phyloP scores from a whole-genome alignment of 2,113 vertebrate species.

The Gymnocephalus cernua region DNA sequence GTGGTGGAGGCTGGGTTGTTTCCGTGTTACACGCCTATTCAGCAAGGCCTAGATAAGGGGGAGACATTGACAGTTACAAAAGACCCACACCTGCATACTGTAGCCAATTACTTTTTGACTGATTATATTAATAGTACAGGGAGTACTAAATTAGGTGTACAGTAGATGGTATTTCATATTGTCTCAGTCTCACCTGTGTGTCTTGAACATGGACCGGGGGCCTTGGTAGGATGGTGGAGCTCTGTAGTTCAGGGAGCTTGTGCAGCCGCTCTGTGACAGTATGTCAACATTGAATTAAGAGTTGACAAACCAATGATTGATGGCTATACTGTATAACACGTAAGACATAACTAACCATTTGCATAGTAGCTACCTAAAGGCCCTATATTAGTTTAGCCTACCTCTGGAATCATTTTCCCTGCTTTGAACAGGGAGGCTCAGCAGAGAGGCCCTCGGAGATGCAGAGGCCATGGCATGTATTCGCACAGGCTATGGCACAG shows the following conservation, averaged over 20 bases:
- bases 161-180: conserved; percentile 1
- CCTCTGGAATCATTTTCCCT: conserved; percentile 74
- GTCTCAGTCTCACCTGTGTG: conserved; percentile 77
- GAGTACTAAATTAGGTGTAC: background rate
- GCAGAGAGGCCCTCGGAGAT: background rate
- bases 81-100: background rate
- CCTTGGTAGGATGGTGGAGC: conserved; percentile 43
- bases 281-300: background rate
- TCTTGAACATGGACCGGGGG: conserved; percentile 65
- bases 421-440: background rate
- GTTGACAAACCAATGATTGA: rapidly evolving
- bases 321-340: background rate
- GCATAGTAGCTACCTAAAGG: background rate
- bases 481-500: background rate
- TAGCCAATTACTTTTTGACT: background rate
- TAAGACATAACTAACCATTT: background rate
- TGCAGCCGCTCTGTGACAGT: conserved; percentile 29
- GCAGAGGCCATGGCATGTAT: conserved; percentile 45
- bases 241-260: conserved; percentile 29
- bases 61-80: background rate
- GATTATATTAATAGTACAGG: background rate
- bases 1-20: conserved; percentile 27
- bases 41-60: conserved; percentile 42
- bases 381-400: conserved; percentile 77
- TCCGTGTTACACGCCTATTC: conserved; percentile 43